These are phyloP conservation scores for Triplophysa dalaica DNA, from an alignment of 2,113 vertebrate genomes.

Conservation along the genomic window DNA sequence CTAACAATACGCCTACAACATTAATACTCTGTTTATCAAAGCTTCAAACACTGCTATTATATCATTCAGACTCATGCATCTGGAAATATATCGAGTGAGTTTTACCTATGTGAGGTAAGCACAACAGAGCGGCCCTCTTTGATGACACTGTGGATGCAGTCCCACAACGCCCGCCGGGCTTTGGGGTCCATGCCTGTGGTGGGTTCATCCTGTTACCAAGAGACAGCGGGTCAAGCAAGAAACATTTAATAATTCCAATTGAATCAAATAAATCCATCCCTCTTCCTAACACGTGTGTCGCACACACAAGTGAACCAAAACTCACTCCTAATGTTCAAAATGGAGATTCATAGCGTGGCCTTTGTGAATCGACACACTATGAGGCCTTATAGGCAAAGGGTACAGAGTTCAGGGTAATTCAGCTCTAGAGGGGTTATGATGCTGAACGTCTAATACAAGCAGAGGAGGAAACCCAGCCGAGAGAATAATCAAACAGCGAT, in stretches of 20 bases:
- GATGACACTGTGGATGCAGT: conserved; percentile 89
- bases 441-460: conserved; percentile 26
- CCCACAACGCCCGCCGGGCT: conserved; percentile 93
- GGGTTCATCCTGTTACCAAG: conserved; percentile 86
- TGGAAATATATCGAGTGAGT: background rate
- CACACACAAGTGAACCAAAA: conserved; percentile 1
- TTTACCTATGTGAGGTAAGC: conserved; percentile 95
- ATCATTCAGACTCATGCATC: background rate
- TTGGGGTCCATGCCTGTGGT: conserved; percentile 99
- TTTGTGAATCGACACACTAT: background rate
- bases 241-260: conserved; percentile 50
- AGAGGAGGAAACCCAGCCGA: conserved; percentile 4
- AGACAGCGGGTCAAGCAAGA: conserved; percentile 57
- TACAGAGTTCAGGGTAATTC: conserved; percentile 28
- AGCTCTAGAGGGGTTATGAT: conserved; percentile 14
- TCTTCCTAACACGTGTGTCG: background rate
- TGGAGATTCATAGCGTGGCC: background rate
- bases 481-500: conserved; percentile 27
- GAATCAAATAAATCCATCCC: conserved; percentile 33
- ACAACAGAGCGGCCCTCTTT: conserved; percentile 94
- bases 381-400: background rate
- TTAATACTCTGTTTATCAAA: too few relatives aligned
- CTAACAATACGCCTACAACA: background rate
- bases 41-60: background rate
- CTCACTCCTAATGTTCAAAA: background rate